Base-by-base conservation (phyloP, 2,888 invertebrate genomes). In the Himalopsyche anomala region DNA sequence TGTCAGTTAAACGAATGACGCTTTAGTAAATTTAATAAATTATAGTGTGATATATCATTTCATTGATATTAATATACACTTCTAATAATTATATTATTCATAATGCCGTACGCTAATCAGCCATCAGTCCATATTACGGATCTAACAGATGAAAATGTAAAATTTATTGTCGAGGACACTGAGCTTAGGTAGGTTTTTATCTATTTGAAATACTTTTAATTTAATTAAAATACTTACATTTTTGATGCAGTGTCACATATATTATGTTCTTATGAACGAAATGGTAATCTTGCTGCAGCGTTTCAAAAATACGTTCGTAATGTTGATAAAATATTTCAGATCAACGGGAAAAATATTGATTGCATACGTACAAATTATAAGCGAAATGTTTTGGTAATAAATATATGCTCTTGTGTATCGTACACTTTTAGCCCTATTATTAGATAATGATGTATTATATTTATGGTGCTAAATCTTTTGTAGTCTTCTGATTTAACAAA, bases 101-200 rank as follows among this genome's bases (percentile, higher is more conserved):
- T 92, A 91, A 99, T 99, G 99, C 99, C 99, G 74, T 99, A 98
- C 91, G 99, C 99, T 15, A 99, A 99, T 93, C 98, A 99, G 91
- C 99, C 99, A 0, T 97, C 98, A 0, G 98, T 99, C n/a, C 96
- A 97, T 90, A 98, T 99, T 83, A 96, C 97, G 11, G 98, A 99
- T 91, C 92, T 99, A 87, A 98, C 98, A 0, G 97, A 98, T 89
- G 99, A 99, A 91, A 98, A 98, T 93, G 98, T 99, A 0, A 99
- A 99, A 91, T 99, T 99, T 91, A 95, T 97, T 89, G 95, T 99
- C 11, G 99, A 99, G 93, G 99, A 99, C 90, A 99, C 99, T 0
- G 99, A 99, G 92, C 93, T 99, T 81, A 99, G 98, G 96, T 96
- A 15, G 15, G 51, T 51, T 51, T 51, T 51, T 28, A 28, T 28